Evolutionary conservation across 2,888 invertebrate species (phyloP).

Genomic region (Proisotoma minuta): DNA sequence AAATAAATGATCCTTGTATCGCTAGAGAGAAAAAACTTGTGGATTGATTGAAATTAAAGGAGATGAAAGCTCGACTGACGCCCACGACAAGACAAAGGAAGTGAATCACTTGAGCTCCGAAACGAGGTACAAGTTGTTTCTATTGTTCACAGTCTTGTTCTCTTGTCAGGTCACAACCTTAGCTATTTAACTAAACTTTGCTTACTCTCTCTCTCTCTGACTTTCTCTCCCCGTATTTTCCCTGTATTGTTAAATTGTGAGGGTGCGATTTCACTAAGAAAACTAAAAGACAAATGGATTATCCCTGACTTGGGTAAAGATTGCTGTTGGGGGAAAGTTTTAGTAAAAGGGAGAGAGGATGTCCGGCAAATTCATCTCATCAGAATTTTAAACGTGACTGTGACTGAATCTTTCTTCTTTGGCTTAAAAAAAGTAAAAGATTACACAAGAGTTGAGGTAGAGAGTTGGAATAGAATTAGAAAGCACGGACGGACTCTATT

Average conservation of each 20-base stretch:
- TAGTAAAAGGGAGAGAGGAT: conserved; percentile 6
- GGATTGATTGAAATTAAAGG: too few species aligned
- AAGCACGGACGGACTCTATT: not conserved
- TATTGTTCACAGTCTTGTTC: not conserved
- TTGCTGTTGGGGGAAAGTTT: conserved; percentile 7
- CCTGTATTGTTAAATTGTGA: too few species aligned
- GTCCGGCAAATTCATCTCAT: conserved; percentile 17
- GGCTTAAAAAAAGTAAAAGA: not conserved
- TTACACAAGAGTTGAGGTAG: not conserved
- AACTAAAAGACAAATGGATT: conserved; percentile 10
- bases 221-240: not conserved
- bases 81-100: too few species aligned
- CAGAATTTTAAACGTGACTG: conserved; percentile 15
- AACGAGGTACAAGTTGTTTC: too few species aligned
- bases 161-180: too few species aligned
- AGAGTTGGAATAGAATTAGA: not conserved
- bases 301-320: not conserved
- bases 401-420: not conserved
- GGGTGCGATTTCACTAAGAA: too few species aligned
- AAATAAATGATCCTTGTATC: too few species aligned
- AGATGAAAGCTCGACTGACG: too few species aligned
- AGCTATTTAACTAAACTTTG: too few species aligned
- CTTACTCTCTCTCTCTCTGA: not conserved
- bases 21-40: too few species aligned
- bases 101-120: too few species aligned